Base-by-base conservation (phyloP, 53 echinoderm and acorn worm genomes). In the Stichopus horrens region DNA sequence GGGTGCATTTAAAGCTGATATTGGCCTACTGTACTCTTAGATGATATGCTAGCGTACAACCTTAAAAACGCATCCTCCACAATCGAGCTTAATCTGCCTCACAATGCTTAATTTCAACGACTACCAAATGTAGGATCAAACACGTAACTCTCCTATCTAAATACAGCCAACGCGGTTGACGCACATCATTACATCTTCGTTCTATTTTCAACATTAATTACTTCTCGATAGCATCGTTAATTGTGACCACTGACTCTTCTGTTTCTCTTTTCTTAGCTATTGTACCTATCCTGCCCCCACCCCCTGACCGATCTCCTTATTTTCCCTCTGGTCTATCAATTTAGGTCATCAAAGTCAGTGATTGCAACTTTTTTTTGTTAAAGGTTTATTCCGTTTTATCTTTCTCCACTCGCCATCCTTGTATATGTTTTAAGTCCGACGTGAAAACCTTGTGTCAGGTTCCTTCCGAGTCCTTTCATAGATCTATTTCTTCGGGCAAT, bases 401-500 rank as follows among this genome's bases (percentile, higher is more conserved):
- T 6, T 71, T 18, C 63, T 63, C 71, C 71, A 18, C 71, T n/a
- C 71, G 4, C 71, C 7, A n/a, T 20, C 71, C 71, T 71, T 20
- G 19, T n/a, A 71, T 20, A 20, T 20, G 7, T 6, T n/a, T 71
- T 71, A n/a, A n/a, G 71, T 21, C 6, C 71, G 18, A 71, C 19
- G n/a, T 71, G 71, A n/a, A 71, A 71, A 63, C 18, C 19, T 7
- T 20, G n/a, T 71, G 71, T 71, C 71, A 71, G 71, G 71, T 71
- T 19, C 19, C 71, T 7, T 71, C 71, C 16, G 19, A 71, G 71
- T 71, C 71, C 58, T 81, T 55, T 81, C 81, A 56, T 56, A 81
- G 81, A 52, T 81, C 81, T 58, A 81, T 81, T 81, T 81, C 57
- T 81, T 81, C 56, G 57, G 81, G 81, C 81, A 58, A 81, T 81